These are phyloP conservation scores for Calycopis cecrops DNA, from an alignment of 1,140 invertebrate genomes.

Conservation along the genomic window DNA sequence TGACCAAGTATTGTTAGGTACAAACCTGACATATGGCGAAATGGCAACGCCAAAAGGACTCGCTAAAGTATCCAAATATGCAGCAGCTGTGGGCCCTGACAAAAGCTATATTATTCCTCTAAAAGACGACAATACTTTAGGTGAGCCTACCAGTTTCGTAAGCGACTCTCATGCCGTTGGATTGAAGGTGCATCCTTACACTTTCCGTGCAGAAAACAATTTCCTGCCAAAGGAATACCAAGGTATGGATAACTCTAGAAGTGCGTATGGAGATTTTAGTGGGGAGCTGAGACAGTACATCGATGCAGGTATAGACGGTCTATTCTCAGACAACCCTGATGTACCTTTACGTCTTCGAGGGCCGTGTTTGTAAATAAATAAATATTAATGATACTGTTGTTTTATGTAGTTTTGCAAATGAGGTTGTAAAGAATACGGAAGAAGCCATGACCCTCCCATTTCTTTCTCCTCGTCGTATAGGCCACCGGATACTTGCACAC, in stretches of 20 bases:
- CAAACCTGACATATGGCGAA: conserved; percentile 45
- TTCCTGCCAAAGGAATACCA: conserved; percentile 55
- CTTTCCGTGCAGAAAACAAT: conserved; percentile 57
- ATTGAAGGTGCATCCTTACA: conserved; percentile 62
- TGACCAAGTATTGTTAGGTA: conserved; percentile 45
- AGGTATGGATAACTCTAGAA: conserved; percentile 35
- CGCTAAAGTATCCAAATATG: conserved; percentile 54
- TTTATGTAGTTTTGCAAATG: too few species aligned
- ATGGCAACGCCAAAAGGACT: conserved; percentile 60
- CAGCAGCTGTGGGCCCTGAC: conserved; percentile 58
- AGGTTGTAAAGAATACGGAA: too few species aligned
- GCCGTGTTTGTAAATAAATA: conserved; percentile 26
- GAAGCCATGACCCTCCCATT: too few species aligned
- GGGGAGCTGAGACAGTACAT: conserved; percentile 51
- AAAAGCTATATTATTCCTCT: conserved; percentile 58
- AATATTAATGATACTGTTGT: background rate
- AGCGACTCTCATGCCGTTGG: conserved; percentile 49
- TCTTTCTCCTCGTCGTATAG: too few species aligned
- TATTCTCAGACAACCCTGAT: conserved; percentile 62
- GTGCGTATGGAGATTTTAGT: conserved; percentile 44
- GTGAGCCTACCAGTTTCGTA: conserved; percentile 46
- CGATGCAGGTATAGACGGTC: conserved; percentile 54
- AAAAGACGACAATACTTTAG: conserved; percentile 40
- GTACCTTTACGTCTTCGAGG: conserved; percentile 38
- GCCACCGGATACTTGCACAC: too few species aligned